Percentiles rank a stretch among this genome's conserved stretches.
These are phyloP conservation scores for Philereme transversata DNA, from an alignment of 2,888 invertebrate species.

Conservation along the genomic window DNA sequence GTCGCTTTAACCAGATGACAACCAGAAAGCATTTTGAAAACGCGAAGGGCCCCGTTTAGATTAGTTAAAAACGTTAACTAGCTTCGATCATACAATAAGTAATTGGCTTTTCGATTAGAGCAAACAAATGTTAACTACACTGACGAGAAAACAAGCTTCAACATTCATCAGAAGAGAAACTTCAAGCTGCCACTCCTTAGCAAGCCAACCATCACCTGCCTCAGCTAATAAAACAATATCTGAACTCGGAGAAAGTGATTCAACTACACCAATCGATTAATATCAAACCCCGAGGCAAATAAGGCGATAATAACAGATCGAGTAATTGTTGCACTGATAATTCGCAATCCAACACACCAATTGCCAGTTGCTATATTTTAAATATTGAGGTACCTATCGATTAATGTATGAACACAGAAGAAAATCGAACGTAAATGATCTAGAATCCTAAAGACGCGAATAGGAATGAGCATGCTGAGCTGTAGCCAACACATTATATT, in stretches of 20 bases:
- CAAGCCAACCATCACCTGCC: slow-evolving; percentile 50
- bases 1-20: too few species aligned
- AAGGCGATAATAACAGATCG: slow-evolving; percentile 70
- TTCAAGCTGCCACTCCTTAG: slow-evolving; percentile 46
- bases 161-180: slow-evolving; percentile 31
- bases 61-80: not conserved
- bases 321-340: slow-evolving; percentile 70
- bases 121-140: slow-evolving; percentile 37
- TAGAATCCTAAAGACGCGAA: not conserved
- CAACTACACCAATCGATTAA: slow-evolving; percentile 64
- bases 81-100: slow-evolving; percentile 3
- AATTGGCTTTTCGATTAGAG: not conserved
- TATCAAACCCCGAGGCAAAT: slow-evolving; percentile 65
- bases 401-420: not conserved
- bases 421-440: not conserved
- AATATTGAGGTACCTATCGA: slow-evolving; percentile 43
- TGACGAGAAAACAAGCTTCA: slow-evolving; percentile 55
- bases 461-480: not conserved
- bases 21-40: too few species aligned
- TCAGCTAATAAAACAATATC: slow-evolving; percentile 58
- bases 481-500: not conserved
- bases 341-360: slow-evolving; percentile 59
- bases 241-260: slow-evolving; percentile 71
- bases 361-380: slow-evolving; percentile 58
- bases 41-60: too few species aligned